Evolutionary conservation across 2,113 vertebrate genomes (phyloP).

Genomic region (Propithecus coquereli): DNA sequence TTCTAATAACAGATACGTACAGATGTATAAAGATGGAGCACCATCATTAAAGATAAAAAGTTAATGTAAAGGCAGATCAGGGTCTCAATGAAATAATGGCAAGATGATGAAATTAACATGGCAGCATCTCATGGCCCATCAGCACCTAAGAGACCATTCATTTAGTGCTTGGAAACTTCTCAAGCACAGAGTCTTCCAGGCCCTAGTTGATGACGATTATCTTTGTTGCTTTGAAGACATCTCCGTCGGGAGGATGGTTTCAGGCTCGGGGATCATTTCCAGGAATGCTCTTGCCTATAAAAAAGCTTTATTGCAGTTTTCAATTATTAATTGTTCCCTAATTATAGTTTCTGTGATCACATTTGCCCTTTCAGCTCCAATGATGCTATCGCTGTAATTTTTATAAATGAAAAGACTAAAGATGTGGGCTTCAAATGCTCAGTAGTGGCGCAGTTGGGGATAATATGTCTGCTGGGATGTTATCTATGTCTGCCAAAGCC

Average conservation of each 20-base stretch:
- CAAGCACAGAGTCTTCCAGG: background rate
- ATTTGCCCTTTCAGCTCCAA: conserved; percentile 76
- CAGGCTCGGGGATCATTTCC: conserved; percentile 41
- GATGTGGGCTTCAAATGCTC: conserved; percentile 16
- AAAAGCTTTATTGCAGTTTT: conserved; percentile 64
- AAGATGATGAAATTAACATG: background rate
- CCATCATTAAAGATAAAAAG: background rate
- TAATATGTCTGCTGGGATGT: background rate
- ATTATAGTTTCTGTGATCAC: conserved; percentile 78
- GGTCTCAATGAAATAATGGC: background rate
- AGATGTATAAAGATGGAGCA: background rate
- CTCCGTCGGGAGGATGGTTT: background rate
- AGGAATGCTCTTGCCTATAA: conserved; percentile 32
- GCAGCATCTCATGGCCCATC: background rate
- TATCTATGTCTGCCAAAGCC: background rate
- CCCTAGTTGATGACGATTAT: background rate
- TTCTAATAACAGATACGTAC: background rate
- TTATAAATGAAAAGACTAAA: conserved; percentile 67
- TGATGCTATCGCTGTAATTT: conserved; percentile 53
- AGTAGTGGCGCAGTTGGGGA: background rate
- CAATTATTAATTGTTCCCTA: conserved; percentile 78
- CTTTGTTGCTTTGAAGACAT: background rate
- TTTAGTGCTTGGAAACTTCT: background rate
- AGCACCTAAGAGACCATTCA: background rate
- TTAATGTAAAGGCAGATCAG: background rate